These are phyloP conservation scores for Perca flavescens DNA, from an alignment of 2,113 vertebrate genomes.

Conservation along the genomic window DNA sequence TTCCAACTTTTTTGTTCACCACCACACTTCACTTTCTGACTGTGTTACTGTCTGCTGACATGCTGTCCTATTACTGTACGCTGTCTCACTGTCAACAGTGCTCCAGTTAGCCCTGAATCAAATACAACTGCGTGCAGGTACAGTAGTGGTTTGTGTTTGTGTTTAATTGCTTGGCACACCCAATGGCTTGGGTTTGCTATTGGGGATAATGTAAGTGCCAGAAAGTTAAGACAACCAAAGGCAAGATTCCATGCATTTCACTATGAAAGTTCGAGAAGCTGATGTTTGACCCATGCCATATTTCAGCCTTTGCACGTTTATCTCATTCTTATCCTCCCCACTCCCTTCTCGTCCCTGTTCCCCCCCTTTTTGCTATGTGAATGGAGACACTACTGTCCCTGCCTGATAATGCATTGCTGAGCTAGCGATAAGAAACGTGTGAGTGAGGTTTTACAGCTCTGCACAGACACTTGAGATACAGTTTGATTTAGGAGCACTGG, in stretches of 20 bases:
- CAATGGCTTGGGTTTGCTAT: background rate
- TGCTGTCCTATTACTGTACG: background rate
- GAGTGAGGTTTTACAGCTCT: slow-evolving; percentile 52
- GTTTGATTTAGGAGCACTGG: slow-evolving; percentile 51
- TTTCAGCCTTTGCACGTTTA: background rate
- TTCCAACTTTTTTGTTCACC: slow-evolving; percentile 28
- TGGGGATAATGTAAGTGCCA: background rate
- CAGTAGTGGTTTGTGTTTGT: background rate
- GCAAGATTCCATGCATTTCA: background rate
- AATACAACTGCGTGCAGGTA: slow-evolving; percentile 1
- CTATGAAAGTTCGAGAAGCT: background rate
- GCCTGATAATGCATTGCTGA: slow-evolving; percentile 40
- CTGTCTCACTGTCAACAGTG: background rate
- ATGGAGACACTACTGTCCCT: slow-evolving; percentile 7
- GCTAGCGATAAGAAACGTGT: slow-evolving; percentile 3
- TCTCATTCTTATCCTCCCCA: background rate
- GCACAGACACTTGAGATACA: slow-evolving; percentile 22
- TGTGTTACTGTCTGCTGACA: slow-evolving; percentile 2
- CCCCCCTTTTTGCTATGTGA: background rate
- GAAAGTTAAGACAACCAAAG: slow-evolving; percentile 3
- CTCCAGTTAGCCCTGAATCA: background rate
- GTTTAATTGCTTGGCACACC: background rate
- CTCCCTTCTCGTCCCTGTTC: background rate
- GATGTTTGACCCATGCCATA: background rate
- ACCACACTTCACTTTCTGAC: slow-evolving; percentile 3